Base-by-base conservation (phyloP, 2,888 invertebrate genomes). In the Cotesia congregata region DNA sequence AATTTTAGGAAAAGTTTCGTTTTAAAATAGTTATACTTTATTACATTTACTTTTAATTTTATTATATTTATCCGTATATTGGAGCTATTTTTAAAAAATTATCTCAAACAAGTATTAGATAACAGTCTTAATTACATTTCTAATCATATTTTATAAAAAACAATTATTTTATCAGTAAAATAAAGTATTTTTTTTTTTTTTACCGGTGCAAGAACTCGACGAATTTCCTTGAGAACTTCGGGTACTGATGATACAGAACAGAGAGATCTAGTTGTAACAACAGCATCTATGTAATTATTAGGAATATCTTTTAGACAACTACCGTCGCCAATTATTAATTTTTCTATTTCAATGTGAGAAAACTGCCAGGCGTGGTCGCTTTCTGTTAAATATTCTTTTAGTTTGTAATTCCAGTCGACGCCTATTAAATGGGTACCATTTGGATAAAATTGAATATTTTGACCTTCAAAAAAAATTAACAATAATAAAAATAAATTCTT, bases 401-500 rank as follows among this genome's bases (percentile, higher is more conserved):
- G 72, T 78, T 82, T 86, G 0, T 80, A 72, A 72, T 88, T 88
- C 83, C 86, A 86, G 68, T 88, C 88, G 6, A 88, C 85, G 17
- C 82, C 83, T 7, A 88, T 85, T 3, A 88, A 82, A 73, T 84
- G 85, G 30, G 85, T 83, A 40, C 83, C 85, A 20, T 85, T 82
- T 0, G 87, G 87, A 79, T 88, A 88, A 77, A 84, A 88, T 64
- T 82, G 85, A 69, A 88, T 83, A 69, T 88, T 88, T 77, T 87
- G 85, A 15, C 88, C 88, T 88, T 62, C 7, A 41, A 64, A 2
- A 65, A 20, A 59, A 60, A 17, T 61, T 40, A 60, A 40, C 59
- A 17, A 50, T 50, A 12, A 12, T 50, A 12, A 50, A 12, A 12
- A 50, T 50, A 12, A 41, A 9, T 41, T 41, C 17, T 17, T 17